Evolutionary conservation across 1,140 invertebrate species (phyloP).

Genomic region (Brachionus rubens): DNA sequence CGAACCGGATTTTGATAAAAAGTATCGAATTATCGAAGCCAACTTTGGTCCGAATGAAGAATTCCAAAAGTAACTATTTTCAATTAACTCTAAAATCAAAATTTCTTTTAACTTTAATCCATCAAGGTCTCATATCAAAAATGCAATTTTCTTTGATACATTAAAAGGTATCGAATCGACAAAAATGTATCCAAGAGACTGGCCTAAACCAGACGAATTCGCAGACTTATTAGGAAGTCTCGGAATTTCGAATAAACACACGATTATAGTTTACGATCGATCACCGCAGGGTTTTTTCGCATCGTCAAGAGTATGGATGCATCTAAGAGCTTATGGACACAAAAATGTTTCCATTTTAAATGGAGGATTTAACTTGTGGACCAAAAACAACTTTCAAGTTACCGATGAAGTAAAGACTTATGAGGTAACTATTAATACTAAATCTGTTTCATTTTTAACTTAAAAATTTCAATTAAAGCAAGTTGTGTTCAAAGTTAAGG

Average conservation of each 20-base stretch:
- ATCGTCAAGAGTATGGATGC: slow-evolving; percentile 50
- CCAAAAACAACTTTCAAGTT: slow-evolving; percentile 2
- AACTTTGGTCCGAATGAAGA: neutral
- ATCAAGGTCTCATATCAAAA: slow-evolving; percentile 10
- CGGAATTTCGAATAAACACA: slow-evolving; percentile 49
- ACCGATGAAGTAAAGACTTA: neutral
- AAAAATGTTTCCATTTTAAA: slow-evolving; percentile 50
- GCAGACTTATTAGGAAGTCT: slow-evolving; percentile 46
- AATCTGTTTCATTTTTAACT: neutral
- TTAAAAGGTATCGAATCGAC: neutral
- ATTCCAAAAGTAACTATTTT: slow-evolving; percentile 27
- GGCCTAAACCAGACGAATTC: slow-evolving; percentile 49
- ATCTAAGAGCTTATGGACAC: slow-evolving; percentile 50
- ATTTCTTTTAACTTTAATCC: neutral
- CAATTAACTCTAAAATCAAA: neutral
- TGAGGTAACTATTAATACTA: neutral
- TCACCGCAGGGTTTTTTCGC: slow-evolving; percentile 48
- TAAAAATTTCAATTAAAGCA: neutral
- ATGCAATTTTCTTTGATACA: slow-evolving; percentile 5
- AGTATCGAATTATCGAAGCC: slow-evolving; percentile 24
- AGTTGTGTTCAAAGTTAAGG: slow-evolving; percentile 13
- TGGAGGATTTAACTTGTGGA: slow-evolving; percentile 50
- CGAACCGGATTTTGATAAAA: slow-evolving; percentile 22
- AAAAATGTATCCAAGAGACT: slow-evolving; percentile 48
- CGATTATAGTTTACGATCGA: slow-evolving; percentile 50